Base-by-base conservation (phyloP, 35 echinoderm and acorn worm species). In the Strongylocentrotus purpuratus region DNA sequence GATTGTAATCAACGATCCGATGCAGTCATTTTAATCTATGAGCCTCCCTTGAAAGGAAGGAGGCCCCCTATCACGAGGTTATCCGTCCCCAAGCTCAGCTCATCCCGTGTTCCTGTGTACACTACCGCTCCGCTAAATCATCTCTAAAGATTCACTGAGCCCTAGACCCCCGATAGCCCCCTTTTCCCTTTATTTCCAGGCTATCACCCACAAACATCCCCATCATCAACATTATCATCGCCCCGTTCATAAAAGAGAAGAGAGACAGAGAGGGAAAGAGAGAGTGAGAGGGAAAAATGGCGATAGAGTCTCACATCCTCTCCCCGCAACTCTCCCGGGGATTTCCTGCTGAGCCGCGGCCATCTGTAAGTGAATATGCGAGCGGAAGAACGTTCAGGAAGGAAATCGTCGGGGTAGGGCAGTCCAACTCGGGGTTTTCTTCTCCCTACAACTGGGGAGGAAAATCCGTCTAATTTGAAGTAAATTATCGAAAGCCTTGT, bases 401-500 rank as follows among this genome's bases (percentile, higher is more conserved):
- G 91, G 91, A 93, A 93, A 18, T 5, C 46, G 91, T 58, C 91
- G 91, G 91, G 91, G 91, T 93, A 93, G 91, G 91, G 91, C 91
- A 55, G 91, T 93, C 46, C 91, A 93, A 58, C 91, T 47, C 91
- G 91, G 91, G n/a, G 32, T 93, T 46, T 93, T 46, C 91, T 93
- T 58, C 46, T 32, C 45, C 32, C 11, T 31, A 50, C 31, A 93
- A 46, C n/a, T 33, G 48, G 91, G 46, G 91, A 93, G 91, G 48
- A 93, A 93, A 58, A 93, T 93, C 91, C 46, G 48, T 93, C 91
- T 93, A 93, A 93, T 93, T 93, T 58, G 91, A 93, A 93, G 91
- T 93, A 93, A 93, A 93, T 93, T 93, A 93, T 93, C 46, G 45
- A 93, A 93, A 93, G 91, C 91, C 91, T 93, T 93, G 91, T 93